Evolutionary conservation across 2,888 invertebrate genomes (phyloP), one percentile per base, ranked within the genome.

Genomic region (Ichneumoninae sp.): DNA sequence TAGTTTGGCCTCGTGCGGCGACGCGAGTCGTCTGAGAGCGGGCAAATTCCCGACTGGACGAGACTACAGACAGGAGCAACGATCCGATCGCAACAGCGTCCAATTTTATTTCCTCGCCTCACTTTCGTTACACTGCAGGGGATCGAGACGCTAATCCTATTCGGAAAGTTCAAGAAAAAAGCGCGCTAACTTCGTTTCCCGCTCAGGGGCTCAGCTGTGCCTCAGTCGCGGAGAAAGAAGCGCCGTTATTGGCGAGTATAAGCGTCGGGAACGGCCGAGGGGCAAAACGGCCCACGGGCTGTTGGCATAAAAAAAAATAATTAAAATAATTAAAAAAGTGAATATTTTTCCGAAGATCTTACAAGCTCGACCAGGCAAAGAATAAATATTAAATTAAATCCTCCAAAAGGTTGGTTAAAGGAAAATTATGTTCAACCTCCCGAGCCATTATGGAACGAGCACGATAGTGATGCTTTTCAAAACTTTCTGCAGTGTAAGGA

Each of bases 1-100:
- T 80, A 80, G 66, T 71, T 80, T 54, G 54, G 33, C 44, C 44
- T 63, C 50, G 71, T 44, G 44, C 57, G 66, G 54, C 50, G 54
- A 60, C 71, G 30, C 30, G 60, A 47, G 33, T 57, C 40, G 33
- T 26, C 68, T 44, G 44, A 69, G 36, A 54, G 57, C 33, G 5
- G 22, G 47, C 47, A 16, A 26, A 47, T 22, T 30, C 16, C 30
- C 33, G 54, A 30, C 40, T 10, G 54, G 54, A 22, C 10, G 54
- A 1, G 22, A 22, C 19, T 8, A 22, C 16, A 1, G 22, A 22
- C 54, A 65, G 13, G 13, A 76, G 19, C 66, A 66, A 66, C 75
- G 19, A 50, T 75, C 65, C 65, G 26, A 76, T 66, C 66, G 44
- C n/a, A 65, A 54, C 33, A n/a, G 33, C 50, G 33, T 50, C 33